Base-by-base conservation (phyloP, 2,888 invertebrate genomes). In the Hedychridium roseum region DNA sequence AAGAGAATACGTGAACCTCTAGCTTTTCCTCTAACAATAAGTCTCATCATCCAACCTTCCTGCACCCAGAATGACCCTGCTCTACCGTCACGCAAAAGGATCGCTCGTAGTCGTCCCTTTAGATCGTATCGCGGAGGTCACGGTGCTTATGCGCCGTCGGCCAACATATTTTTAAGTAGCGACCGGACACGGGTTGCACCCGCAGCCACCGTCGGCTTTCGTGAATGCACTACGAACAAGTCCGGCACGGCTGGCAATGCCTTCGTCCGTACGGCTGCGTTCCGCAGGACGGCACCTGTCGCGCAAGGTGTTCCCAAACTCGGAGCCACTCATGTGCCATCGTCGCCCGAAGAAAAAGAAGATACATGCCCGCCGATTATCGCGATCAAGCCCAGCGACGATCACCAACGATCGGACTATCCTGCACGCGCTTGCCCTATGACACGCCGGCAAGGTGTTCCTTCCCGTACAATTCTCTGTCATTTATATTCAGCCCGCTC, bases 101-200 rank as follows among this genome's bases (percentile, higher is more conserved):
- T n/a, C n/a, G n/a, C n/a, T n/a, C n/a, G n/a, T n/a, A n/a, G n/a
- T n/a, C n/a, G 39, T 32, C 53, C 54, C 61, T 73, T 66, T 62
- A 75, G 78, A 78, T 78, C 64, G 49, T 78, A 78, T 78, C 77
- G 63, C 66, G 64, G 71, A 75, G 77, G 78, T 78, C 78, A 78
- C 73, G 77, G 76, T 76, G 71, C 73, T 78, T 76, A 75, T 74
- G 68, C 65, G 66, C 67, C 67, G 67, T 61, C 65, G 69, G 71
- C 73, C 68, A 76, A 74, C 74, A 74, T 73, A 75, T 73, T 75
- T 76, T 76, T 76, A 75, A 76, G 71, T 69, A 72, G 65, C 68
- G 63, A 23, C 49, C 54, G 58, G 49, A 58, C 51, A 52, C 52
- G 58, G 43, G 28, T 37, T 36, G 38, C 20, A 30, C 43, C 51